Conservation (phyloP, 2,888 invertebrate genomes). For the Callyntrura guangdongensis region DNA sequence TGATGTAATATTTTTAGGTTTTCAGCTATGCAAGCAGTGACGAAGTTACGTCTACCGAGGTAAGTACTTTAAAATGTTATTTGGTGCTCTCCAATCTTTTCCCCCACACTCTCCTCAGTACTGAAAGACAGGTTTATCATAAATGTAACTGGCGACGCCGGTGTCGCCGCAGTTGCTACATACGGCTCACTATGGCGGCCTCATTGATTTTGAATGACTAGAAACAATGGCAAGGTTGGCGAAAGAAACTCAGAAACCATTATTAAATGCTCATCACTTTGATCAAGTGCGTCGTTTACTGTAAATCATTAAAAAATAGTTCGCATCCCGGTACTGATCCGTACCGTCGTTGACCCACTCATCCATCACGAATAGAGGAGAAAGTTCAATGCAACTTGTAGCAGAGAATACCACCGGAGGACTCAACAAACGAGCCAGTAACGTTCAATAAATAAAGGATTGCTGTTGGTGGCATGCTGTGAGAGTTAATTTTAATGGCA, state of each 20-base stretch:
- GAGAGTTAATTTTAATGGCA: constrained; percentile 81
- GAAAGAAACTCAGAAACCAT: not conserved
- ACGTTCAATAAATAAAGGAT: constrained; percentile 56
- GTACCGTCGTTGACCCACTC: not conserved
- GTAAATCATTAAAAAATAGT: constrained; percentile 1
- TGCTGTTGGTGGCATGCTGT: constrained; percentile 75
- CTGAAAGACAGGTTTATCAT: too few relatives aligned
- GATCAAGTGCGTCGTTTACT: not conserved
- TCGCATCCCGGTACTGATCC: not conserved
- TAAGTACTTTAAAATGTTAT: not conserved
- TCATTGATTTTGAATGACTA: not conserved
- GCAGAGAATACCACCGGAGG: constrained; percentile 55
- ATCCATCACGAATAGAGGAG: not conserved
- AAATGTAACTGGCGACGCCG: too few relatives aligned
- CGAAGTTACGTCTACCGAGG: not conserved
- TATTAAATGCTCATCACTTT: not conserved
- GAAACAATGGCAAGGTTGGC: not conserved
- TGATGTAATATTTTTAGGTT: constrained; percentile 2
- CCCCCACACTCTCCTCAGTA: too few relatives aligned
- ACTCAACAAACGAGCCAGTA: constrained; percentile 15
- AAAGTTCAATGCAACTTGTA: constrained; percentile 22
- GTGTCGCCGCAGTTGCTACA: too few relatives aligned
- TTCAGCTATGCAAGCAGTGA: not conserved
- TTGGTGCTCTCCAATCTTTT: not conserved
- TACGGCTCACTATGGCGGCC: too few relatives aligned